A percentile compares a stretch with the other conserved stretches of the same genome.
Conservation (phyloP, 1,140 invertebrate species). For the Ostrea edulis region DNA sequence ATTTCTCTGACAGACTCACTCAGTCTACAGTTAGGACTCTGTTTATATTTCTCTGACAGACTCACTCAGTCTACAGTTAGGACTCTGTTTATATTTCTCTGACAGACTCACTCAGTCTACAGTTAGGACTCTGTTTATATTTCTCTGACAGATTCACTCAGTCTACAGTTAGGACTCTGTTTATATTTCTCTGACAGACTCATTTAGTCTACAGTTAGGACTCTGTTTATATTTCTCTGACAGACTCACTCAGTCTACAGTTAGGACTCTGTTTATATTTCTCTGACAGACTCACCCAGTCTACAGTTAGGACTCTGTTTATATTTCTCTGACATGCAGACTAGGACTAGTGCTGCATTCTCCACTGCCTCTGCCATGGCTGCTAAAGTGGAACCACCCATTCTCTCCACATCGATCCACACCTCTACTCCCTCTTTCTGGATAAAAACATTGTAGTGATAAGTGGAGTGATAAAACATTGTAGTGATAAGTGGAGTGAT, state of each 20-base stretch:
- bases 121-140: too few species aligned
- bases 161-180: too few species aligned
- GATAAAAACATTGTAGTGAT: neutral
- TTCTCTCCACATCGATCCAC: slow-evolving; percentile 72
- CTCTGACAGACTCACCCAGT: slow-evolving; percentile 64
- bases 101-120: too few species aligned
- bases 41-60: too few species aligned
- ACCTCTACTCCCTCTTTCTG: slow-evolving; percentile 66
- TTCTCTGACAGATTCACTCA: slow-evolving; percentile 56
- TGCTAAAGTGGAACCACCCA: slow-evolving; percentile 74
- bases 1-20: too few species aligned
- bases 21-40: too few species aligned
- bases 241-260: slow-evolving; percentile 56
- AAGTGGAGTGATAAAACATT: too few species aligned
- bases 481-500: too few species aligned
- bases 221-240: neutral
- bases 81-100: too few species aligned
- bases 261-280: neutral
- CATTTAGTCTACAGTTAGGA: slow-evolving; percentile 50
- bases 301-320: slow-evolving; percentile 77
- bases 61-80: too few species aligned
- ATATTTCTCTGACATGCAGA: slow-evolving; percentile 78
- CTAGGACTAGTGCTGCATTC: slow-evolving; percentile 71
- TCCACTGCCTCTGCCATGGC: slow-evolving; percentile 78
- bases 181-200: slow-evolving; percentile 31